A percentile compares a stretch with the other conserved stretches of the same genome.
phyloP scores from a whole-genome alignment of 1,140 invertebrate species.

The Drosophila ficusphila region DNA sequence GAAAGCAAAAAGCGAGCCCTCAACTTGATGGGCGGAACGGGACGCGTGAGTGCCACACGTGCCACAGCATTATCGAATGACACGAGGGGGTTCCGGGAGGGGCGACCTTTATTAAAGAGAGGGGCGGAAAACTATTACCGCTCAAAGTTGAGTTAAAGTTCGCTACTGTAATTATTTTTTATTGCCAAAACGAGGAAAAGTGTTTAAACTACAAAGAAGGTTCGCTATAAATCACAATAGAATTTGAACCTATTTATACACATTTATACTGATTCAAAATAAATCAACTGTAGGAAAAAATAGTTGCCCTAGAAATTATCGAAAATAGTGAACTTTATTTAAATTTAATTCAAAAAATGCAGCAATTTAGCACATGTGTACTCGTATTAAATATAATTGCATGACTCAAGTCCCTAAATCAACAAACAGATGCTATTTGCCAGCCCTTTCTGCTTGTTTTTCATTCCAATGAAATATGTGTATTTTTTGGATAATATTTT shows the following conservation, averaged over 20 bases:
- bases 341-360: too few species aligned
- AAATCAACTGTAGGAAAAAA: too few species aligned
- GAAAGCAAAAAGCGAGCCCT: conserved; percentile 50
- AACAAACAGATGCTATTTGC: too few species aligned
- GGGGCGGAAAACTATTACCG: conserved; percentile 9
- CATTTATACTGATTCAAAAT: too few species aligned
- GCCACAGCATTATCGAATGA: conserved; percentile 31
- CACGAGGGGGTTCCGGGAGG: not conserved
- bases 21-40: conserved; percentile 34
- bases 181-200: not conserved
- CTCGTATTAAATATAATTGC: too few species aligned
- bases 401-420: too few species aligned
- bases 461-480: not conserved
- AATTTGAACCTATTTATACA: not conserved
- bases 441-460: too few species aligned
- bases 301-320: too few species aligned
- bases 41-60: conserved; percentile 59
- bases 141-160: conserved; percentile 38
- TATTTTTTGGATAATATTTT: not conserved
- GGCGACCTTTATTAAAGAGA: not conserved
- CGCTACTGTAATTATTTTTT: conserved; percentile 31
- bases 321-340: too few species aligned
- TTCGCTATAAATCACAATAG: not conserved
- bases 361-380: too few species aligned
- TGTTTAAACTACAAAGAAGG: conserved; percentile 1